phyloP scores from a whole-genome alignment of 1,140 invertebrate species.

The Helicoverpa zea region DNA sequence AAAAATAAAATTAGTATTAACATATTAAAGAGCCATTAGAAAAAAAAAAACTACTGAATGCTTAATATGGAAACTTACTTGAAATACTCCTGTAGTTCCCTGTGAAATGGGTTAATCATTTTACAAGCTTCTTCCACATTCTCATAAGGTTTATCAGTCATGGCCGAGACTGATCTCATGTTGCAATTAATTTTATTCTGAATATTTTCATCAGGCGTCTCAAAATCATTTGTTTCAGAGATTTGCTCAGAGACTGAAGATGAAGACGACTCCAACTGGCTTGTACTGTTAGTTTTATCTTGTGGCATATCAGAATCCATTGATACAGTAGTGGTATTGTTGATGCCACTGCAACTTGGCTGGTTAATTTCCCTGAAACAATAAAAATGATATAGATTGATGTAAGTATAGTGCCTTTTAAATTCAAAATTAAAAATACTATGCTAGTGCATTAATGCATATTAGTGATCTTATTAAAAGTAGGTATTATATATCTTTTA shows the following conservation, averaged over 20 bases:
- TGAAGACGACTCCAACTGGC: slow-evolving; percentile 61
- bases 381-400: not conserved
- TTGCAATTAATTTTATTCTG: slow-evolving; percentile 37
- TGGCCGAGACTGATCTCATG: slow-evolving; percentile 59
- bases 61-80: slow-evolving; percentile 56
- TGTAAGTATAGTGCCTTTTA: too few species aligned
- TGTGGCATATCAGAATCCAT: slow-evolving; percentile 51
- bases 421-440: too few species aligned
- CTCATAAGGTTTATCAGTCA: slow-evolving; percentile 63
- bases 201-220: slow-evolving; percentile 51
- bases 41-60: not conserved
- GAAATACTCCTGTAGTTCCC: slow-evolving; percentile 69
- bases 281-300: slow-evolving; percentile 52
- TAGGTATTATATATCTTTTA: too few species aligned
- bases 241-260: slow-evolving; percentile 62
- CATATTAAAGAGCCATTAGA: not conserved
- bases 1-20: not conserved
- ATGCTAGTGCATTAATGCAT: too few species aligned
- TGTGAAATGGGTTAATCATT: slow-evolving; percentile 60
- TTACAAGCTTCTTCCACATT: slow-evolving; percentile 54
- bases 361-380: slow-evolving; percentile 61
- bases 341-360: slow-evolving; percentile 60
- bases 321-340: slow-evolving; percentile 33
- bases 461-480: too few species aligned
- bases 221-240: slow-evolving; percentile 60